Base-by-base conservation (phyloP, 2,113 vertebrate species). In the Myotis davidii region DNA sequence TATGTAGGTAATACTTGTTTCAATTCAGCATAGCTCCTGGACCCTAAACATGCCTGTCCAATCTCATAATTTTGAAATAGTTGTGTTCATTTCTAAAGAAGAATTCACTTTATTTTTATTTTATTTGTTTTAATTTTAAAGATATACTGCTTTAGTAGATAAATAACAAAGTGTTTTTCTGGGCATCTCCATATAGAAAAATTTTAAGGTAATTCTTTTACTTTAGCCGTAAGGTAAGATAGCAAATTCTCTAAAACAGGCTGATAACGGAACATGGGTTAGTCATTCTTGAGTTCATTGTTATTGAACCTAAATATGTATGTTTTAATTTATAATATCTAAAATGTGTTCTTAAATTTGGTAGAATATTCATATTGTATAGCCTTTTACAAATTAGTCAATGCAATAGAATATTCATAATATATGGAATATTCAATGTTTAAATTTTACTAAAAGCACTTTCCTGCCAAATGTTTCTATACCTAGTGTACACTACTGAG, bases 11-110 rank as follows among this genome's bases (percentile, higher is more conserved):
- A 81, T 81, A 77, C 17, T 85, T 92, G 14, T n/a, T 94, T 94
- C 42, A 37, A 20, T 90, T 94, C 37, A 85, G 4, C 48, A 45
- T 42, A 64, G 52, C 81, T 92, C 34, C 70, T 39, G 54, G 85
- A 11, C 54, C 25, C 11, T 69, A 42, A 13, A 48, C 21, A 56
- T 88, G 16, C 23, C 23, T 52, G 32, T 42, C 16, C 2, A 32
- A 27, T 92, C 65, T 64, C 48, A 54, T 88, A 77, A 77, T 90
- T 89, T 91, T 45, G 78, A 96, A 92, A 93, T 90, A 96, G 56
- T 39, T 93, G 14, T 94, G 39, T 11, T 91, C 12, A 87, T 27
- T 89, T 87, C 76, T 61, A 69, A 93, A 72, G 29, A 64, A 54
- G 21, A 93, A 56, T 52, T 92, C 8, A 92, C 54, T 54, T 21